A percentile compares a stretch with the other conserved stretches of the same genome.
These are phyloP conservation scores for Peromyscus aztecus DNA, from an alignment of 2,797 vertebrate genomes.

Conservation along the genomic window DNA sequence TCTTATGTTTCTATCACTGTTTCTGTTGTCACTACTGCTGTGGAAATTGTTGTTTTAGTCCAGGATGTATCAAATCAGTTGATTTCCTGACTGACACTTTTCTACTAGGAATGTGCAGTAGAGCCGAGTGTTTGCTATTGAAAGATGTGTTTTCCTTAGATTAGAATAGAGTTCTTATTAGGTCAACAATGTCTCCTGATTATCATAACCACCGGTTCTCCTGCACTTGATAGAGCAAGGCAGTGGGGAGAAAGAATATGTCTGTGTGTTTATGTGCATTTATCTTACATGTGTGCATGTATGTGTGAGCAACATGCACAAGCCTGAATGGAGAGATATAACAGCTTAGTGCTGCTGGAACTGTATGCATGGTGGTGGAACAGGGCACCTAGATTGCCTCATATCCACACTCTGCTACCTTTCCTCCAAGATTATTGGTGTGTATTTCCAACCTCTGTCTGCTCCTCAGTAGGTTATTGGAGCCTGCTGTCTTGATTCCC, in stretches of 20 bases:
- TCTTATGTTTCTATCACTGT: conserved; percentile 16
- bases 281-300: not conserved
- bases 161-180: conserved; percentile 23
- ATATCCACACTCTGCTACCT: not conserved
- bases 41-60: not conserved
- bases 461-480: not conserved
- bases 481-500: not conserved
- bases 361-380: not conserved
- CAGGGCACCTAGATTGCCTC: not conserved
- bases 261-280: not conserved
- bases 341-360: not conserved
- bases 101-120: not conserved
- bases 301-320: not conserved
- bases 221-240: not conserved
- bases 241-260: not conserved
- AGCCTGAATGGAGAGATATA: not conserved
- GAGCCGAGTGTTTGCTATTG: not conserved
- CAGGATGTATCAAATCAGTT: not conserved
- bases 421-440: not conserved
- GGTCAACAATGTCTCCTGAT: not conserved
- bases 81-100: conserved; percentile 18
- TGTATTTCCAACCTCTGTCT: not conserved
- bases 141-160: not conserved
- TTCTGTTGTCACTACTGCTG: conserved; percentile 70
- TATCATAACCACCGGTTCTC: not conserved